Evolutionary conservation across 2,888 invertebrate species (phyloP).

Genomic region (Hydriomena furcata): DNA sequence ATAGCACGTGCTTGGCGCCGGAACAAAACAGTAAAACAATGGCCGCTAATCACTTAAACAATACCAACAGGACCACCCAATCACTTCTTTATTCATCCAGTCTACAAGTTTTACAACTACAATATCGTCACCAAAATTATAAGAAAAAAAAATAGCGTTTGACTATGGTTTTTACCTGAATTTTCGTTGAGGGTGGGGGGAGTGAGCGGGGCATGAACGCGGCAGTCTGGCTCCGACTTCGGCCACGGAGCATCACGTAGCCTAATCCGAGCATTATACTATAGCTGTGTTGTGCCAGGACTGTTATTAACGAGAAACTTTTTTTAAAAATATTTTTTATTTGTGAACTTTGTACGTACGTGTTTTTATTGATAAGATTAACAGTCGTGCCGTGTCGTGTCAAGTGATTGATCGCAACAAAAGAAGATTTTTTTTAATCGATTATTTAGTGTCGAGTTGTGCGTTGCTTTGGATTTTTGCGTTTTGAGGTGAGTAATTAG

Average conservation of each 20-base stretch:
- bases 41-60: constrained; percentile 18
- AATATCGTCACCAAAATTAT: constrained; percentile 32
- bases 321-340: constrained; percentile 18
- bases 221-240: constrained; percentile 67
- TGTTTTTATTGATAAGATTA: constrained; percentile 64
- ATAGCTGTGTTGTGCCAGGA: constrained; percentile 40
- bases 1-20: constrained; percentile 29
- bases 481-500: constrained; percentile 58
- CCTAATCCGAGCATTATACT: constrained; percentile 32
- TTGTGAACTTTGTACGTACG: constrained; percentile 46
- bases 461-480: constrained; percentile 68
- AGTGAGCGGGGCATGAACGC: constrained; percentile 60
- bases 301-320: constrained; percentile 47
- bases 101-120: constrained; percentile 26
- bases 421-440: constrained; percentile 52
- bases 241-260: constrained; percentile 47
- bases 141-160: constrained; percentile 41
- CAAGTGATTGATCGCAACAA: constrained; percentile 61
- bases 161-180: constrained; percentile 68
- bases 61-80: constrained; percentile 33
- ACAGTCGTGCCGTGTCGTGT: constrained; percentile 64
- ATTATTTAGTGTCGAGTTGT: constrained; percentile 49
- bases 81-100: constrained; percentile 26
- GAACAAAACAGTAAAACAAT: constrained; percentile 29
- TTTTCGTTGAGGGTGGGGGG: constrained; percentile 55